A percentile compares a stretch with the other conserved stretches of the same genome.
Conservation (phyloP, 2,888 invertebrate genomes). For the Bimastos eiseni region DNA sequence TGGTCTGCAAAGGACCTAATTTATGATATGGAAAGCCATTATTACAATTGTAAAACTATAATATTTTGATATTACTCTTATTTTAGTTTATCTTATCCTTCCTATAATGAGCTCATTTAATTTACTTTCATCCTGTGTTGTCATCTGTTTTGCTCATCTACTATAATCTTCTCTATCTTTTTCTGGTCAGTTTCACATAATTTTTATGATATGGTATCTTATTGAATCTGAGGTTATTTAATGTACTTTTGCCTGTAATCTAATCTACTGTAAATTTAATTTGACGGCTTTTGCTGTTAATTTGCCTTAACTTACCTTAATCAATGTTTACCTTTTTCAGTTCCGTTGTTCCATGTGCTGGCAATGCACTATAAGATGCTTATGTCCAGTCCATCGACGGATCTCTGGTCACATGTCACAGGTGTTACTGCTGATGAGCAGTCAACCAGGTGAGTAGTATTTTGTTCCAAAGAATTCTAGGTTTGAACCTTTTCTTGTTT, state of each 20-base stretch:
- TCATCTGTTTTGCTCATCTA: too few species aligned
- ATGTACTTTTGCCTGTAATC: neutral
- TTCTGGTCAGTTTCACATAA: neutral
- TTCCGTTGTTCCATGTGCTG: conserved; percentile 83
- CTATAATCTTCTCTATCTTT: too few species aligned
- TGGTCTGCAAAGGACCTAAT: too few species aligned
- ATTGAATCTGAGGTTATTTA: neutral
- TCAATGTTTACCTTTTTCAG: conserved; percentile 64
- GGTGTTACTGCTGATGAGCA: conserved; percentile 47
- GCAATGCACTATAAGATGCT: conserved; percentile 82
- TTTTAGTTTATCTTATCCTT: too few species aligned
- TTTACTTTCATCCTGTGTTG: too few species aligned
- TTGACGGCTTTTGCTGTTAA: neutral
- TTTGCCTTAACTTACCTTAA: neutral
- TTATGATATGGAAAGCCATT: too few species aligned
- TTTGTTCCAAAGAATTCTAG: neutral
- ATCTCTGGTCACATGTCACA: conserved; percentile 60
- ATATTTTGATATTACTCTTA: too few species aligned
- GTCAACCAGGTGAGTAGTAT: neutral
- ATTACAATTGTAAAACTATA: too few species aligned
- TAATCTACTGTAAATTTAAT: neutral
- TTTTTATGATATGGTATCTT: too few species aligned
- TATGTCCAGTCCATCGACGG: conserved; percentile 63
- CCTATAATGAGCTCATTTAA: too few species aligned
- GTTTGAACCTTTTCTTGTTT: neutral